A percentile compares a stretch with the other conserved stretches of the same genome.
phyloP scores from a whole-genome alignment of 2,113 vertebrate genomes.

The Syrrhaptes paradoxus region DNA sequence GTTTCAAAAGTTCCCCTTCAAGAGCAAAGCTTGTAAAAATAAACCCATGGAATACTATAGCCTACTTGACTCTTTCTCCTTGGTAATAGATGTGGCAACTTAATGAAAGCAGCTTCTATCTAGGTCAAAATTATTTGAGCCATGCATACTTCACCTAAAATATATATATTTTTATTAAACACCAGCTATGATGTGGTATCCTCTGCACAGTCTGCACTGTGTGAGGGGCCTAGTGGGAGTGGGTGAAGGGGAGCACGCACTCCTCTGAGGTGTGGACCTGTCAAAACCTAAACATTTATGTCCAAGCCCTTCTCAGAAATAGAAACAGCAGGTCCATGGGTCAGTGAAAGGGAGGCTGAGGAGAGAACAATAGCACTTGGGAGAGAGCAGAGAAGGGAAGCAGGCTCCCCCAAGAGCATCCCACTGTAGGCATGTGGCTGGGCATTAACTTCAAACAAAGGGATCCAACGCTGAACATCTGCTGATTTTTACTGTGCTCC shows the following conservation, averaged over 20 bases:
- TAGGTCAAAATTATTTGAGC: constrained; percentile 54
- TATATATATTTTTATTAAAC: neutral
- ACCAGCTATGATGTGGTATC: neutral
- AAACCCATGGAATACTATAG: constrained; percentile 15
- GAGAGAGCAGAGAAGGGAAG: neutral
- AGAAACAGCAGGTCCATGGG: neutral
- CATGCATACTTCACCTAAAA: neutral
- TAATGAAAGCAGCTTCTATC: constrained; percentile 53
- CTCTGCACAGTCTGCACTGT: neutral
- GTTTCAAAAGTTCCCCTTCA: constrained; percentile 53
- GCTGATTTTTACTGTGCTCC: neutral
- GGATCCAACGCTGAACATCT: neutral
- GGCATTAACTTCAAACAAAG: neutral
- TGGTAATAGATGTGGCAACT: constrained; percentile 39
- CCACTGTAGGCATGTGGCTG: neutral
- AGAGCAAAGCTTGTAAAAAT: constrained; percentile 47
- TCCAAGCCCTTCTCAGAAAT: neutral
- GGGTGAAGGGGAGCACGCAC: neutral
- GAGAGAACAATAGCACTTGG: neutral
- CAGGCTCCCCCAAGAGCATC: neutral
- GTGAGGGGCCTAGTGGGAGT: neutral
- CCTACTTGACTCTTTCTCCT: constrained; percentile 18
- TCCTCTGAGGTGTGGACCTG: neutral
- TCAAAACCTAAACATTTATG: neutral
- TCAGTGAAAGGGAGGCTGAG: neutral